phyloP scores from a whole-genome alignment of 2,113 vertebrate genomes.

The Recurvirostra avosetta region DNA sequence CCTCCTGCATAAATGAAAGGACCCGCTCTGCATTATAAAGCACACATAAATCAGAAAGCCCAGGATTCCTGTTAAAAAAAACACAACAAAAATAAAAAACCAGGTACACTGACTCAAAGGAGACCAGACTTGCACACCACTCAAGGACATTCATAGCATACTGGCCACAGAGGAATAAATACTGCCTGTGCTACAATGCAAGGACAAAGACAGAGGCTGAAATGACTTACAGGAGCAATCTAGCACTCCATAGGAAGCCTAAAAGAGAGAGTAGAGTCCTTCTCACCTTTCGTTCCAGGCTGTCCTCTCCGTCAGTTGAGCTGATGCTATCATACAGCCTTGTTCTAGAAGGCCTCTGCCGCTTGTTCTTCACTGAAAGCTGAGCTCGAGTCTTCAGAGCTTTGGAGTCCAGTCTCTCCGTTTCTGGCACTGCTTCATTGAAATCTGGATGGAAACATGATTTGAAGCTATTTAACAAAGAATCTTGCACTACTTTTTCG shows the following conservation, averaged over 20 bases:
- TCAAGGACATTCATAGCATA: background rate
- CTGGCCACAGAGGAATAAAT: background rate
- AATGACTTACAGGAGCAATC: background rate
- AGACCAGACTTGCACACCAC: background rate
- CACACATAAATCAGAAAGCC: background rate
- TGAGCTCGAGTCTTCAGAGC: slow-evolving; percentile 78
- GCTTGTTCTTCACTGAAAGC: slow-evolving; percentile 78
- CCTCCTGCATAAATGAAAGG: background rate
- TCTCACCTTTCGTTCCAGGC: slow-evolving; percentile 80
- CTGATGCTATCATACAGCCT: slow-evolving; percentile 79
- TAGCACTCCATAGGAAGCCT: background rate
- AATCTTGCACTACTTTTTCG: background rate
- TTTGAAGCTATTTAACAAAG: background rate
- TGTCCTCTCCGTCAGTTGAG: slow-evolving; percentile 86
- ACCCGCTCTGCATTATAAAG: background rate
- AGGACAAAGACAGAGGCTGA: background rate
- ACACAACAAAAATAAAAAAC: background rate
- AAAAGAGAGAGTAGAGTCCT: background rate
- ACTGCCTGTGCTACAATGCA: slow-evolving; percentile 3
- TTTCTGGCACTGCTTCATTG: slow-evolving; percentile 77
- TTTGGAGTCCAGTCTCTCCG: slow-evolving; percentile 78
- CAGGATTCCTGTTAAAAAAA: background rate
- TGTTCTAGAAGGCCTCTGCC: slow-evolving; percentile 74
- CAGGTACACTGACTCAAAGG: background rate
- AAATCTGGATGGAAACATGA: slow-evolving; percentile 67